Conservation (phyloP, 1,140 invertebrate species). For the Solen grandis region DNA sequence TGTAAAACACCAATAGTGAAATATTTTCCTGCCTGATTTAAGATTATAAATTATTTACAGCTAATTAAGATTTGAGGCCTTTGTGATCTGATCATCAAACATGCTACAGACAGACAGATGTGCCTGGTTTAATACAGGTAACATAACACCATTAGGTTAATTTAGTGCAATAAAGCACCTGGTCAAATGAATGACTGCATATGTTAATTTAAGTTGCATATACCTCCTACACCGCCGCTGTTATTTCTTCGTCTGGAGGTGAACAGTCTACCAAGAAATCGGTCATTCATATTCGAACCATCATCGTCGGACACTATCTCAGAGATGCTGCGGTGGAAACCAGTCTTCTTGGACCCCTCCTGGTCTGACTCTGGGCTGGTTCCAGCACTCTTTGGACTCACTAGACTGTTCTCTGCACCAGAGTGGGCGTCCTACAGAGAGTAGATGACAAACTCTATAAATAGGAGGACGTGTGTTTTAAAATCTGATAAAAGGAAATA, state of each 20-base stretch:
- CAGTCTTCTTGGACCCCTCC: conserved; percentile 83
- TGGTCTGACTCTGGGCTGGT: conserved; percentile 77
- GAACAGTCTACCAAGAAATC: conserved; percentile 62
- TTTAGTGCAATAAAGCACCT: too few species aligned
- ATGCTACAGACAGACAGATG: too few species aligned
- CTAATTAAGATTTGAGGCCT: too few species aligned
- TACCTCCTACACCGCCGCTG: conserved; percentile 86
- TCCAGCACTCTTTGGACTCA: conserved; percentile 72
- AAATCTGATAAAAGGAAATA: too few species aligned
- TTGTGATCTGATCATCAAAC: too few species aligned
- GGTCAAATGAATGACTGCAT: too few species aligned
- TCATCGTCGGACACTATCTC: conserved; percentile 78
- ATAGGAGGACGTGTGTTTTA: too few species aligned
- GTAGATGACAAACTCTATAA: too few species aligned
- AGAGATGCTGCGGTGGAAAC: conserved; percentile 87
- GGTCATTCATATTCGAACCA: conserved; percentile 61
- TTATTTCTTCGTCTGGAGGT: conserved; percentile 86
- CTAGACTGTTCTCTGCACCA: neutral
- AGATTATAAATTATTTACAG: too few species aligned
- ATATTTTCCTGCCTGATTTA: neutral
- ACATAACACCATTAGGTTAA: too few species aligned
- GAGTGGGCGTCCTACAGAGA: neutral
- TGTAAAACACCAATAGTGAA: neutral
- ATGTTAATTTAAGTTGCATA: too few species aligned
- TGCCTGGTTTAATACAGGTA: too few species aligned